phyloP scores from a whole-genome alignment of 1,140 invertebrate species.

The Arion vulgaris region DNA sequence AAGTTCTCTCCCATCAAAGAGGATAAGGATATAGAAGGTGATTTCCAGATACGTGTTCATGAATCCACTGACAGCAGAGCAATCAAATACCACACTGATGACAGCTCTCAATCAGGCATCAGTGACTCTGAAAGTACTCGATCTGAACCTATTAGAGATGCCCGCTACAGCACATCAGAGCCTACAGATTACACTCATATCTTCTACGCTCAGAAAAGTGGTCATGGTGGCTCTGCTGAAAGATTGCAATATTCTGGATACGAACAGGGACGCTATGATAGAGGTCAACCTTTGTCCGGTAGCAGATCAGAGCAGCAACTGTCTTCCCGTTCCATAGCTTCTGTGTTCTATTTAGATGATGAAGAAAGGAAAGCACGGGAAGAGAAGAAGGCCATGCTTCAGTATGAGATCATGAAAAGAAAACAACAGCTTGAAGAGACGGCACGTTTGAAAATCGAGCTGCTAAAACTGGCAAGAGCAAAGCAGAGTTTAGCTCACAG shows the following conservation, averaged over 20 bases:
- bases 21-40: slow-evolving; percentile 74
- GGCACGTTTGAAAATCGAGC: slow-evolving; percentile 76
- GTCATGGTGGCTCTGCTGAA: slow-evolving; percentile 22
- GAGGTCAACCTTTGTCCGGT: slow-evolving; percentile 38
- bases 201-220: slow-evolving; percentile 51
- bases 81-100: slow-evolving; percentile 58
- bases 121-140: slow-evolving; percentile 67
- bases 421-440: slow-evolving; percentile 79
- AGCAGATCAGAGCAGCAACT: slow-evolving; percentile 52
- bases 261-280: slow-evolving; percentile 10
- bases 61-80: slow-evolving; percentile 29
- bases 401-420: slow-evolving; percentile 79
- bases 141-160: slow-evolving; percentile 58
- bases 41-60: slow-evolving; percentile 54
- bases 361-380: slow-evolving; percentile 69
- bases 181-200: slow-evolving; percentile 62
- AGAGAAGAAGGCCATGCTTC: slow-evolving; percentile 78
- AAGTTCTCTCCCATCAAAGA: slow-evolving; percentile 77
- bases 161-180: slow-evolving; percentile 54
- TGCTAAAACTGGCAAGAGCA: slow-evolving; percentile 70
- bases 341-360: slow-evolving; percentile 55
- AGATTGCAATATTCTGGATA: slow-evolving; percentile 27
- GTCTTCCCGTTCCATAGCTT: slow-evolving; percentile 25
- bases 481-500: slow-evolving; percentile 62
- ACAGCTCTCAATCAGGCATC: slow-evolving; percentile 67